Percentiles rank a stretch among this genome's conserved stretches.
Conservation (phyloP, 2,888 invertebrate species). For the Carpatolechia fugitivella region DNA sequence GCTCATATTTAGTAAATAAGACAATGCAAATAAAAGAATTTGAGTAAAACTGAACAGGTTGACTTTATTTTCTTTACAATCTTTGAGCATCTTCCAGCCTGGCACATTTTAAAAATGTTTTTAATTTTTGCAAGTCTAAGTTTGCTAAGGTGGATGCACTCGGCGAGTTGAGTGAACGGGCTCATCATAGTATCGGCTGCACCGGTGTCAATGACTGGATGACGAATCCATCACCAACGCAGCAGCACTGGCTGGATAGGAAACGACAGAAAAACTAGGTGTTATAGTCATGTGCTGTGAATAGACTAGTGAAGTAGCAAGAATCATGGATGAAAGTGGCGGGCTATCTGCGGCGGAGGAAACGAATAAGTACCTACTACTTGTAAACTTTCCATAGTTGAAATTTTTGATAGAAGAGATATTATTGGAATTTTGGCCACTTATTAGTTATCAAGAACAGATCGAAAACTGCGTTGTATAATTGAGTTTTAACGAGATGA, state of each 20-base stretch:
- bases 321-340: not conserved
- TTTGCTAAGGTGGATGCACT: slow-evolving; percentile 65
- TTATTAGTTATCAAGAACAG: too few relatives aligned
- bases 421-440: too few relatives aligned
- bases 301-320: slow-evolving; percentile 18
- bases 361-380: not conserved
- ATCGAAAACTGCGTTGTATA: too few relatives aligned
- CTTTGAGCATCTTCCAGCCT: not conserved
- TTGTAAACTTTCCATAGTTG: not conserved
- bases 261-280: slow-evolving; percentile 12
- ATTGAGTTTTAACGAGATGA: too few relatives aligned
- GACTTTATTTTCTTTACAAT: too few relatives aligned
- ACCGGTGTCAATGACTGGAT: slow-evolving; percentile 74
- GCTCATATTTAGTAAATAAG: too few relatives aligned
- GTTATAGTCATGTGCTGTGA: slow-evolving; percentile 1
- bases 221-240: slow-evolving; percentile 57
- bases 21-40: too few relatives aligned
- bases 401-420: not conserved
- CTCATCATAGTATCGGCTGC: slow-evolving; percentile 70
- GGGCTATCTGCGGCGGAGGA: not conserved
- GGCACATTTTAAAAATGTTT: not conserved
- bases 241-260: slow-evolving; percentile 1
- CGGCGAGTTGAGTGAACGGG: slow-evolving; percentile 64
- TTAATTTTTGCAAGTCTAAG: slow-evolving; percentile 26
- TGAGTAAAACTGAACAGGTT: too few relatives aligned